Percentiles rank a stretch among this genome's conserved stretches.
Conservation (phyloP, 2,888 invertebrate genomes). For the Chironomus tentans region DNA sequence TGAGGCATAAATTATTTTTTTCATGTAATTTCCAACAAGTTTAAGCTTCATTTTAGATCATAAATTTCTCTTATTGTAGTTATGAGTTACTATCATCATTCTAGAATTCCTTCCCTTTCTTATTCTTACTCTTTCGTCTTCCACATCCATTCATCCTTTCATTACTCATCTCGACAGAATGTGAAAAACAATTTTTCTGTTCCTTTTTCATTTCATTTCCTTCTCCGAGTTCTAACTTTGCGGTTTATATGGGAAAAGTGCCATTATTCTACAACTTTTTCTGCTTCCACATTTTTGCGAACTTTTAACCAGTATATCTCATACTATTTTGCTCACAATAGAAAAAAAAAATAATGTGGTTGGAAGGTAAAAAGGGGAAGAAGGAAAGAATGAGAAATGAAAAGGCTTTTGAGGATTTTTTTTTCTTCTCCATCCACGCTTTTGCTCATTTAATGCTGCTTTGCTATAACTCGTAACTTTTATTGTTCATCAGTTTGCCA, state of each 20-base stretch:
- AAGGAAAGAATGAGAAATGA: no score
- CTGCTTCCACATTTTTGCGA: not conserved
- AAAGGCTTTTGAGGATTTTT: no score
- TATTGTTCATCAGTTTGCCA: slow-evolving; percentile 15
- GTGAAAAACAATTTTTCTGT: no score
- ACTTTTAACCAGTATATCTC: not conserved
- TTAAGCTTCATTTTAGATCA: no score
- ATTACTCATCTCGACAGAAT: no score
- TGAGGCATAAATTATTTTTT: no score
- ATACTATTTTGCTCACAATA: not conserved
- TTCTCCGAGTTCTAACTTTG: not conserved
- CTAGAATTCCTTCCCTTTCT: not conserved
- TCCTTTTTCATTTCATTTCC: not conserved
- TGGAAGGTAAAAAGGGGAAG: not conserved
- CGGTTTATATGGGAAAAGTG: not conserved
- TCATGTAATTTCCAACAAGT: no score
- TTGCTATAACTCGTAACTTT: not conserved
- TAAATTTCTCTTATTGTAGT: no score
- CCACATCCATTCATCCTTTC: no score
- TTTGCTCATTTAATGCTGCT: not conserved
- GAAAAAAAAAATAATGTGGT: not conserved
- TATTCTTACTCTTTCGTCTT: not conserved
- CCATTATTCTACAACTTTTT: not conserved
- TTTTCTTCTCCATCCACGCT: no score
- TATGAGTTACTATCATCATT: no score